phyloP scores from a whole-genome alignment of 2,888 invertebrate genomes.

The Myopa testacea region DNA sequence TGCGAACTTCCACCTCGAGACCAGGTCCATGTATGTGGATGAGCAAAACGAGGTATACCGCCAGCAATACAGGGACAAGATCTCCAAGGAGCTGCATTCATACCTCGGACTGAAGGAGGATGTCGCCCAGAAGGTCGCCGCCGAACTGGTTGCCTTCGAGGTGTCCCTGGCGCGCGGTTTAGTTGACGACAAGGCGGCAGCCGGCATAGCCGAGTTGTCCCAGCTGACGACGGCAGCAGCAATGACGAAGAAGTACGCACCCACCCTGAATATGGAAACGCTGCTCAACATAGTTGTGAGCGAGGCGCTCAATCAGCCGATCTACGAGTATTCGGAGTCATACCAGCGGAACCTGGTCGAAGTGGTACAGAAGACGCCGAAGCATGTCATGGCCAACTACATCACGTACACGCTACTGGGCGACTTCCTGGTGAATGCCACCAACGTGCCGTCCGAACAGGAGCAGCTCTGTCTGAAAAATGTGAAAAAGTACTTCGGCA shows the following conservation, averaged over 20 bases:
- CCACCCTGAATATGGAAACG: constrained; percentile 53
- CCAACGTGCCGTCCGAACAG: constrained; percentile 42
- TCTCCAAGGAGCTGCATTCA: constrained; percentile 35
- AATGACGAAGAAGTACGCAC: constrained; percentile 53
- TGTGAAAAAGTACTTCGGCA: constrained; percentile 57
- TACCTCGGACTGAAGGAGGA: constrained; percentile 48
- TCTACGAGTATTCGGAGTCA: constrained; percentile 53
- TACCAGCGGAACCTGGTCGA: constrained; percentile 56
- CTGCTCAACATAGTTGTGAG: constrained; percentile 55
- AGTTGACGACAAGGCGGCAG: constrained; percentile 47
- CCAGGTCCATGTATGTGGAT: constrained; percentile 51
- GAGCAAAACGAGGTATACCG: constrained; percentile 35
- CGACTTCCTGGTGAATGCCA: constrained; percentile 50
- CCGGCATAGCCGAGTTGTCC: constrained; percentile 46
- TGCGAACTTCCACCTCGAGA: constrained; percentile 48
- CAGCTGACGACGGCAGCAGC: constrained; percentile 49
- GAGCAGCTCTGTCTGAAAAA: constrained; percentile 50
- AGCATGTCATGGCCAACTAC: constrained; percentile 59
- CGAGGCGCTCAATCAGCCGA: constrained; percentile 39
- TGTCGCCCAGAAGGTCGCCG: constrained; percentile 51
- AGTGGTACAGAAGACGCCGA: constrained; percentile 50
- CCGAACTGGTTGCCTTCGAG: constrained; percentile 59
- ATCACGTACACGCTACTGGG: constrained; percentile 57
- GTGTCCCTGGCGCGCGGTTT: constrained; percentile 57
- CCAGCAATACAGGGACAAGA: constrained; percentile 13